Evolutionary conservation across 2,888 invertebrate species (phyloP).

Genomic region (Thera obeliscata): DNA sequence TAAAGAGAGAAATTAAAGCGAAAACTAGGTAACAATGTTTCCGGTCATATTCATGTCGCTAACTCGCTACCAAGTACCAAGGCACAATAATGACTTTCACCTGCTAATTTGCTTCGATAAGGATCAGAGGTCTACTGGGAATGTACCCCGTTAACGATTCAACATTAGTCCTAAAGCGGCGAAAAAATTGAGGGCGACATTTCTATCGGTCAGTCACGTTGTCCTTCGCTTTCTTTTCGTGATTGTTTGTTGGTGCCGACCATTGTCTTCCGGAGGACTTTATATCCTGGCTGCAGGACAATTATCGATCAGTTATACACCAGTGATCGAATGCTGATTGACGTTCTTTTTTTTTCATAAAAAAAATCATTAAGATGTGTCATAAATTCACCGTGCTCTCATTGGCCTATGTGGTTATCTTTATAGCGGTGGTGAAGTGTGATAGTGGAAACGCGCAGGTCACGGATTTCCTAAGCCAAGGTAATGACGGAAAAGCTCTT

Average conservation of each 20-base stretch:
- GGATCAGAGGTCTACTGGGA: constrained; percentile 71
- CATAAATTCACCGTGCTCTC: constrained; percentile 68
- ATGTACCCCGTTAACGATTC: constrained; percentile 67
- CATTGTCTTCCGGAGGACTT: constrained; percentile 78
- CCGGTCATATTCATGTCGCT: constrained; percentile 50
- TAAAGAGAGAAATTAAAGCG: not conserved
- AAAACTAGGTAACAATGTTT: constrained; percentile 13
- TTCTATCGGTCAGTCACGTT: constrained; percentile 78
- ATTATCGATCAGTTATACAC: constrained; percentile 71
- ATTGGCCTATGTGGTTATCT: constrained; percentile 66
- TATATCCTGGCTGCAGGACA: constrained; percentile 77
- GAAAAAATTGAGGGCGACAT: constrained; percentile 71
- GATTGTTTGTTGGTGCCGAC: constrained; percentile 71
- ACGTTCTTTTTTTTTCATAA: constrained; percentile 23
- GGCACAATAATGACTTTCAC: constrained; percentile 64
- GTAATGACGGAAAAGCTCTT: constrained; percentile 46
- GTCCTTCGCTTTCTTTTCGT: constrained; percentile 80
- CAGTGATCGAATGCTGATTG: constrained; percentile 57
- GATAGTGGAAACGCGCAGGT: constrained; percentile 53
- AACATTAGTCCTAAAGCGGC: constrained; percentile 72
- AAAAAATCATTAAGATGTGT: constrained; percentile 58
- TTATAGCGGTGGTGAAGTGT: constrained; percentile 68
- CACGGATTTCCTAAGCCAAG: constrained; percentile 64
- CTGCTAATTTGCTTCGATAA: constrained; percentile 60
- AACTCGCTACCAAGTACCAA: constrained; percentile 40